Conservation (phyloP, 1,140 invertebrate genomes). For the Atopsyche davidsoni region DNA sequence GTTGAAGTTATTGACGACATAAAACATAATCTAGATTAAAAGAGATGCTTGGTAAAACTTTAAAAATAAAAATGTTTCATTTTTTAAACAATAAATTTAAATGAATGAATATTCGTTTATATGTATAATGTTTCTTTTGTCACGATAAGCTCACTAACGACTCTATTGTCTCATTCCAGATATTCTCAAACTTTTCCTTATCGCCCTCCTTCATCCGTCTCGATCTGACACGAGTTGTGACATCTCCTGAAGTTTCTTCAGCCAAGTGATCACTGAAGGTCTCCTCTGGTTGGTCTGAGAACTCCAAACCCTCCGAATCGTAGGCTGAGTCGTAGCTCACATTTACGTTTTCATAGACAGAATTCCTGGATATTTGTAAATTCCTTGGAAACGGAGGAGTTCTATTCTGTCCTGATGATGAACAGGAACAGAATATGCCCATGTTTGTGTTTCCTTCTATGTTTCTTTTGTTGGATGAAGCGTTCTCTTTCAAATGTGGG, state of each 20-base stretch:
- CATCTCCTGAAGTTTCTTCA: not conserved
- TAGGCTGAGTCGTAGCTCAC: conserved; percentile 26
- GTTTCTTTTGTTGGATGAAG: too few species aligned
- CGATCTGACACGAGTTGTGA: not conserved
- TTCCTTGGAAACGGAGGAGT: conserved; percentile 18
- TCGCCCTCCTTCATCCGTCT: not conserved
- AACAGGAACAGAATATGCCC: too few species aligned
- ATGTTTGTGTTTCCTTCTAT: too few species aligned
- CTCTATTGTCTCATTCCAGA: conserved; percentile 29
- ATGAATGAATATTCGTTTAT: too few species aligned
- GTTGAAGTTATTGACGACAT: too few species aligned
- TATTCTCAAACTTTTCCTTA: conserved; percentile 26
- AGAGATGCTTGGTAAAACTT: too few species aligned
- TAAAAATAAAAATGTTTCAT: too few species aligned
- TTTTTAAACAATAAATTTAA: too few species aligned
- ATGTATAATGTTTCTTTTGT: too few species aligned
- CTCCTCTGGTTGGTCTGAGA: conserved; percentile 12
- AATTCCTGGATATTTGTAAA: conserved; percentile 5
- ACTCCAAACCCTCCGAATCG: conserved; percentile 24
- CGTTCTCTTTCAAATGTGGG: too few species aligned
- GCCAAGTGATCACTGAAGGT: conserved; percentile 1
- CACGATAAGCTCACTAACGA: conserved; percentile 9
- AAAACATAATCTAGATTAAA: too few species aligned
- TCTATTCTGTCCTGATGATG: not conserved
- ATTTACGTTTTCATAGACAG: conserved; percentile 28